These are phyloP conservation scores for Ectropis crepuscularia DNA, from an alignment of 2,888 invertebrate genomes.

Conservation along the genomic window DNA sequence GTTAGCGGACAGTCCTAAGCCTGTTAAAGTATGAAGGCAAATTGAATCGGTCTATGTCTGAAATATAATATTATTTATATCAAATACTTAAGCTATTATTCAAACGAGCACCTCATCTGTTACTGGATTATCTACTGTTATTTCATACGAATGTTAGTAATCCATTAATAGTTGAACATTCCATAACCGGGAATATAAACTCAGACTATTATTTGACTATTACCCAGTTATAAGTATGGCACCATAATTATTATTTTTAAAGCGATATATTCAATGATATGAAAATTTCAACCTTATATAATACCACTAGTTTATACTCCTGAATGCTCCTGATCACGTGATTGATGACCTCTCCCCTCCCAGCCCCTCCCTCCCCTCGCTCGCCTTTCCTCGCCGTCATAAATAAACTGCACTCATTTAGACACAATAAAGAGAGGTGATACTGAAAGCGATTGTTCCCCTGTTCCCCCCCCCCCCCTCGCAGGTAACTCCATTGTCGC, in stretches of 20 bases:
- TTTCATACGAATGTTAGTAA: no score
- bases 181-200: no score
- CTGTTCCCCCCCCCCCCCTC: neutral
- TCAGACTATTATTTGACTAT: slow-evolving; percentile 12
- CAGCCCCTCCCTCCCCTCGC: neutral
- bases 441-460: slow-evolving; percentile 22
- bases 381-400: slow-evolving; percentile 29
- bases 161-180: no score
- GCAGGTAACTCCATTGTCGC: neutral
- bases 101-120: no score
- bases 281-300: no score
- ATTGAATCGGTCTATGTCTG: slow-evolving; percentile 10
- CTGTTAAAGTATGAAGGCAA: slow-evolving; percentile 27
- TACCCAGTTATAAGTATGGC: slow-evolving; percentile 9
- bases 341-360: slow-evolving; percentile 13
- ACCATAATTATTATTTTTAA: slow-evolving; percentile 38
- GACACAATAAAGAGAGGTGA: slow-evolving; percentile 27
- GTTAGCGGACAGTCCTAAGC: slow-evolving; percentile 26
- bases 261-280: slow-evolving; percentile 2
- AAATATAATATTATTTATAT: no score
- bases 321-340: slow-evolving; percentile 7
- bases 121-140: no score
- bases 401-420: slow-evolving; percentile 35
- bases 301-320: slow-evolving; percentile 10
- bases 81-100: slow-evolving; percentile 10